phyloP scores from a whole-genome alignment of 1,140 invertebrate species.

The Sminthurinus signatus region DNA sequence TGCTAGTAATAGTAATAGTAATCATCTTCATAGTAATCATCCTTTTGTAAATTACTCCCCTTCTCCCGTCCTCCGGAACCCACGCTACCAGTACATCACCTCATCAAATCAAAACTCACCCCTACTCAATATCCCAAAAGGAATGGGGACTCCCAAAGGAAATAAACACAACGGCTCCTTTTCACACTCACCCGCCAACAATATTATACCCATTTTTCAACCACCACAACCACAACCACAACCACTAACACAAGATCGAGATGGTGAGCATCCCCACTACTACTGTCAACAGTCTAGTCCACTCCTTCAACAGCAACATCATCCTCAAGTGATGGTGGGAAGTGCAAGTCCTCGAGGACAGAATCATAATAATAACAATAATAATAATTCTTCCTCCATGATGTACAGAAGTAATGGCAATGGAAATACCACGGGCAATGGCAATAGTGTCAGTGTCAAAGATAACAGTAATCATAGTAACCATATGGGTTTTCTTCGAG shows the following conservation, averaged over 20 bases:
- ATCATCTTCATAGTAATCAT: background rate
- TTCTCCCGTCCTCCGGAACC: constrained; percentile 31
- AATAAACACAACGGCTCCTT: constrained; percentile 9
- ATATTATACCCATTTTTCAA: too few relatives aligned
- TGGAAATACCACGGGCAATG: too few relatives aligned
- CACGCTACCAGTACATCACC: constrained; percentile 39
- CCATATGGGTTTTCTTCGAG: too few relatives aligned
- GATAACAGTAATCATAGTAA: too few relatives aligned
- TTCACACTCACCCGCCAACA: too few relatives aligned
- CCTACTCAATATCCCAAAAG: constrained; percentile 31
- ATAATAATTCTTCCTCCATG: background rate
- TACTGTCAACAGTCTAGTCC: background rate
- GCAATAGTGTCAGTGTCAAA: too few relatives aligned
- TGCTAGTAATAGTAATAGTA: too few relatives aligned
- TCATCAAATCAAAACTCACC: constrained; percentile 42
- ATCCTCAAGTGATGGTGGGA: background rate
- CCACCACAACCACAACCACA: too few relatives aligned
- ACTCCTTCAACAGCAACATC: background rate
- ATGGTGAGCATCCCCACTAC: background rate
- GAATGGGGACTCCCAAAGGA: constrained; percentile 28
- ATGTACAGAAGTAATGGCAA: too few relatives aligned
- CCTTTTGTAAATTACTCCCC: constrained; percentile 18
- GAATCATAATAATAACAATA: background rate
- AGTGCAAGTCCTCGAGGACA: background rate
- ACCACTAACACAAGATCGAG: too few relatives aligned